Conservation (phyloP, 2,113 vertebrate species). For the Stigmatopora nigra region DNA sequence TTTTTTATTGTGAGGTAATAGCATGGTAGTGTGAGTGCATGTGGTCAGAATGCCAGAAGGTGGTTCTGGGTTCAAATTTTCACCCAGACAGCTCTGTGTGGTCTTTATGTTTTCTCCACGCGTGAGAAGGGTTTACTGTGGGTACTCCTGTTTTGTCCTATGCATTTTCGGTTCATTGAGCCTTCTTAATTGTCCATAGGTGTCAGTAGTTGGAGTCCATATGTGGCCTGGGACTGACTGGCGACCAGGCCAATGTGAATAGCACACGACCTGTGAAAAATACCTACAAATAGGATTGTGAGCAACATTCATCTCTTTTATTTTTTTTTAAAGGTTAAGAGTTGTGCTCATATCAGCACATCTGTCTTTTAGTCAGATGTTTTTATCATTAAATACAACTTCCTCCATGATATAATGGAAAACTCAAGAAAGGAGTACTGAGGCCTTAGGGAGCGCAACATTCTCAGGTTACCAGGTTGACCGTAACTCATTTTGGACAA, state of each 20-base stretch:
- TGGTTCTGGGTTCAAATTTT: background rate
- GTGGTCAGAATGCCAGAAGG: background rate
- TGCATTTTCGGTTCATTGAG: background rate
- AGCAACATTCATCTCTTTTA: background rate
- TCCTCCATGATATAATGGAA: conserved; percentile 41
- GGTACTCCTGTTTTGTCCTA: background rate
- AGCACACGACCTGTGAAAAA: background rate
- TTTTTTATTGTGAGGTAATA: no score
- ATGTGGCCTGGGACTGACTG: background rate
- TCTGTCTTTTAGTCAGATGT: conserved; percentile 47
- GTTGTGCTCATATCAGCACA: background rate
- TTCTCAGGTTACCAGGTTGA: conserved; percentile 53
- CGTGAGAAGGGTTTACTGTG: background rate
- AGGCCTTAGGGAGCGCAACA: conserved; percentile 36
- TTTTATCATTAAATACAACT: conserved; percentile 59
- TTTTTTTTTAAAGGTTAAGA: background rate
- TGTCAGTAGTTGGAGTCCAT: background rate
- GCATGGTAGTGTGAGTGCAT: no score
- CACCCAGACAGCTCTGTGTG: background rate
- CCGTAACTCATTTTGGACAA: conserved; percentile 38
- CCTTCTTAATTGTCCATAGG: background rate
- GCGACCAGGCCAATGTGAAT: background rate
- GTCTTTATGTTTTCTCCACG: background rate
- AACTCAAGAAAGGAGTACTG: conserved; percentile 39
- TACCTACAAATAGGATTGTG: background rate